Evolutionary conservation across 1,140 invertebrate species (phyloP), one percentile per base, ranked within the genome.

Genomic region (Camponotus floridanus): DNA sequence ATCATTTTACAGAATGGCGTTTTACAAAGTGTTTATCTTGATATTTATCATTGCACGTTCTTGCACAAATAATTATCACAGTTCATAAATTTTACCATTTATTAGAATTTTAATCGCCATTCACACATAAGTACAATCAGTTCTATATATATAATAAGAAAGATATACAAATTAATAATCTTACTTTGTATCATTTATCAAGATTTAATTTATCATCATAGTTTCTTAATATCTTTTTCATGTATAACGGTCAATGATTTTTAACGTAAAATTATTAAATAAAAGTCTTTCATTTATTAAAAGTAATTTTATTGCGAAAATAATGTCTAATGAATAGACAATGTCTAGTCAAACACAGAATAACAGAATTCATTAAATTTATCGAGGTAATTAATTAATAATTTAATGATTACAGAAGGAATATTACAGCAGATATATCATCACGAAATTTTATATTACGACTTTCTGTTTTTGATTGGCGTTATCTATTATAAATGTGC

Each of bases 41-140:
- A 59, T 21, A n/a, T 21, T n/a, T 39, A 74, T 39, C 51, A 57
- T 57, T 33, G 18, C 33, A 18, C 8, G 33, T 18, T 71, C 15
- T 0, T 3, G 33, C 39, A 36, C 33, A 57, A 2, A 15, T 73
- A 36, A 1, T 59, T 11, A 11, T 9, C 18, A 26, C 26, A 21
- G 18, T 57, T 39, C 15, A 74, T 57, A 36, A 74, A 59, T 21
- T 74, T 74, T 59, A 59, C 33, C 39, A 74, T 39, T 3, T 7
- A 36, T 11, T 59, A 9, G n/a, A n/a, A n/a, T 59, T 74, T 74
- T 13, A 15, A 48, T 70, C 42, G 15, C 26, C 26, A n/a, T 74
- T 57, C 21, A 74, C 6, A 33, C 6, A n/a, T 26, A 59, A 59
- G 18, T 2, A 3, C 6, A 39, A 39, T 39, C 13, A 36, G 11